Conservation (phyloP, 2,797 vertebrate species). For the Dallia pectoralis region DNA sequence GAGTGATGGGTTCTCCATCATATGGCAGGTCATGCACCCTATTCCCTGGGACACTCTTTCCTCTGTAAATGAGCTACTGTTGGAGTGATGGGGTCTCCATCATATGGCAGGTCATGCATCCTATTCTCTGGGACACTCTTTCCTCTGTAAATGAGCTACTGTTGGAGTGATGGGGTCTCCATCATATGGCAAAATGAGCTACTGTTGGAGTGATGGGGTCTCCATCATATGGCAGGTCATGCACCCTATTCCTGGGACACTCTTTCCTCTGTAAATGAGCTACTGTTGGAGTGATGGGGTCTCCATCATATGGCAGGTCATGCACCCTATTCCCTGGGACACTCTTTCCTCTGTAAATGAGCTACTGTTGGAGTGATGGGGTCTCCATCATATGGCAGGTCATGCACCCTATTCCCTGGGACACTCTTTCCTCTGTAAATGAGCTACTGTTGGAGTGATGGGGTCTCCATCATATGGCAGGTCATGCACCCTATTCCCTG, state of each 20-base stretch:
- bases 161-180: conserved; percentile 27
- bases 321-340: conserved; percentile 8
- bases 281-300: conserved; percentile 30
- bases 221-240: conserved; percentile 28
- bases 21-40: conserved; percentile 24
- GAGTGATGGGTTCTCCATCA: conserved; percentile 22
- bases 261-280: conserved; percentile 34
- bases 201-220: conserved; percentile 19
- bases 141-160: conserved; percentile 35
- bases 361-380: conserved; percentile 31
- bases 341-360: conserved; percentile 35
- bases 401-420: conserved; percentile 13
- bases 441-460: conserved; percentile 31
- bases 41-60: conserved; percentile 22
- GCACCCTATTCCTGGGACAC: conserved; percentile 13
- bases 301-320: conserved; percentile 28
- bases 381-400: conserved; percentile 26
- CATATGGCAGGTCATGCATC: conserved; percentile 25
- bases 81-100: conserved; percentile 23
- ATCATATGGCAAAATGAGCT: conserved; percentile 23
- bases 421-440: conserved; percentile 34
- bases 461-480: conserved; percentile 24
- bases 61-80: conserved; percentile 37
- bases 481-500: conserved; percentile 17
- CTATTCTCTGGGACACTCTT: conserved; percentile 20